Conservation (phyloP, 2,888 invertebrate genomes). For the Cecidostiba fungosa region DNA sequence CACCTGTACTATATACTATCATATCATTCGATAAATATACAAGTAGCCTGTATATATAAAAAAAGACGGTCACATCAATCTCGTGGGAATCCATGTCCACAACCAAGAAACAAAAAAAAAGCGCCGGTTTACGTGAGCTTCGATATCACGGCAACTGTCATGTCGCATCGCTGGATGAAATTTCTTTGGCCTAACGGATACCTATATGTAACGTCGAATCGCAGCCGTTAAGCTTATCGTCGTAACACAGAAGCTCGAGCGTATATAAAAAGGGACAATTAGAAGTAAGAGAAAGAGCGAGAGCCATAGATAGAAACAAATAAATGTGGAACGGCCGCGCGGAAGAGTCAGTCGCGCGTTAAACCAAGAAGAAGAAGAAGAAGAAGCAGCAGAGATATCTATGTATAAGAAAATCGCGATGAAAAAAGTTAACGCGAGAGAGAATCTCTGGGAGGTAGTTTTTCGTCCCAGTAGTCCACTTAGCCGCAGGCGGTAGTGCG, state of each 20-base stretch:
- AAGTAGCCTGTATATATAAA: not conserved
- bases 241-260: not conserved
- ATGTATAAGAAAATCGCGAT: no score
- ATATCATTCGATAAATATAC: not conserved
- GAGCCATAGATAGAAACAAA: constrained; percentile 41
- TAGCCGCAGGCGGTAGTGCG: not conserved
- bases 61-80: not conserved
- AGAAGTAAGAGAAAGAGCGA: constrained; percentile 19
- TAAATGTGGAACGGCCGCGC: constrained; percentile 25
- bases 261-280: constrained; percentile 1
- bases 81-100: constrained; percentile 8
- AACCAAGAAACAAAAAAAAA: not conserved
- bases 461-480: constrained; percentile 15
- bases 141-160: constrained; percentile 29
- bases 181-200: constrained; percentile 20
- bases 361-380: not conserved
- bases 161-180: constrained; percentile 34
- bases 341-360: not conserved
- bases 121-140: constrained; percentile 3
- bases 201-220: no score
- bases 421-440: constrained; percentile 9
- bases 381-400: not conserved
- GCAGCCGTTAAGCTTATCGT: constrained; percentile 35
- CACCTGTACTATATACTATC: not conserved
- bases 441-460: constrained; percentile 29